Conservation (phyloP, 2,888 invertebrate genomes). For the Hypercompe scribonia region DNA sequence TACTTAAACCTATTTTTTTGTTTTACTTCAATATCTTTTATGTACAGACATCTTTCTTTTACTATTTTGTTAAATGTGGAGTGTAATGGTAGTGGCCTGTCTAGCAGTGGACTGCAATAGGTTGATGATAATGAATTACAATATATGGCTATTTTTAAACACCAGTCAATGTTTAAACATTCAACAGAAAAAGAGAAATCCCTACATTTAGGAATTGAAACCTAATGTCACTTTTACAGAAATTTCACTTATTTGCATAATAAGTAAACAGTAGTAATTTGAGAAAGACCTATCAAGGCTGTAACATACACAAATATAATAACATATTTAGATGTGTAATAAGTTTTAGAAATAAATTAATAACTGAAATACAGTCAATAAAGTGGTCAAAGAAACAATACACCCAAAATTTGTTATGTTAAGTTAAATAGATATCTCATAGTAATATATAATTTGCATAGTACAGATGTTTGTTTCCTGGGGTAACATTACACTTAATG, state of each 20-base stretch:
- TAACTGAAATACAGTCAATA: background rate
- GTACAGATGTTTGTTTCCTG: conserved; percentile 4
- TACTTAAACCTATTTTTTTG: too few species aligned
- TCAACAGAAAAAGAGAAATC: background rate
- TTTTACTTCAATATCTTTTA: too few species aligned
- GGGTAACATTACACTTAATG: conserved; percentile 20
- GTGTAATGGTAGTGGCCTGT: too few species aligned
- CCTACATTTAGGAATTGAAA: background rate
- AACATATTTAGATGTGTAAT: too few species aligned
- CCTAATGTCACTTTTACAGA: background rate
- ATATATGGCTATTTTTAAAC: too few species aligned
- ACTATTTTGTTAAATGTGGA: too few species aligned
- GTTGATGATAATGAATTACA: too few species aligned
- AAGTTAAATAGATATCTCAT: background rate
- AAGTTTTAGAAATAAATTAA: background rate
- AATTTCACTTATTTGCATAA: background rate
- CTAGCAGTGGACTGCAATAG: too few species aligned
- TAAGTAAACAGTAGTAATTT: background rate
- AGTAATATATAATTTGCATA: background rate
- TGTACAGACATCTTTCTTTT: too few species aligned
- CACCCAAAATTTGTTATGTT: background rate
- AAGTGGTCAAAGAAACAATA: background rate
- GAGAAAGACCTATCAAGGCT: background rate
- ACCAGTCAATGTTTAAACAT: too few species aligned
- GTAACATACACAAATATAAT: background rate